Base-by-base conservation (phyloP, 2,113 vertebrate genomes). In the Pseudopodoces humilis region DNA sequence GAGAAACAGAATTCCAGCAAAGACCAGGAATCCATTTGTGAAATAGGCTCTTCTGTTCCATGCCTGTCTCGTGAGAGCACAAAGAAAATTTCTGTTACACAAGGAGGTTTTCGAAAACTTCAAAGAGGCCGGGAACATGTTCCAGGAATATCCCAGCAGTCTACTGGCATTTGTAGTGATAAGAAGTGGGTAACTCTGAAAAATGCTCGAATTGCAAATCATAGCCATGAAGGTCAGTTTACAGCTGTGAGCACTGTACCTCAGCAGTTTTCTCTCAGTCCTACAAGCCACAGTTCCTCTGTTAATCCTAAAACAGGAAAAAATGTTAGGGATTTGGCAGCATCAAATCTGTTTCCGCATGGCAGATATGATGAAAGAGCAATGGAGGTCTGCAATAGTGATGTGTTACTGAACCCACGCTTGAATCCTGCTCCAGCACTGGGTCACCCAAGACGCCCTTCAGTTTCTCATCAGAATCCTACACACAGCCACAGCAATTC, bases 1-100 rank as follows among this genome's bases (percentile, higher is more conserved):
- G 96, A 92, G 47, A 87, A 82, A 23, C 97, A 92, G 71, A 95
- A 86, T 90, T 95, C 97, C 35, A 94, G 96, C 53, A 98, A 97
- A n/a, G 93, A 97, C 35, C 94, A 89, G 7, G 91, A 95, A 6
- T 97, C 95, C 15, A 0, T 24, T 63, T 43, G 43, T 92, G 88
- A 96, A 37, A 88, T 60, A 47, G 2, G 20, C 60, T 74, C 78
- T 95, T 88, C 72, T 60, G 39, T 91, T 79, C 70, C 74, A 30
- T 71, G 67, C 58, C 53, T 31, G 50, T 91, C 93, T 83, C 90
- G 5, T 60, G 85, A 92, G 63, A 52, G 67, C 56, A 55, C 64
- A 41, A 82, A 94, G 55, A 78, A 94, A 76, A 46, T 92, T 89
- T 90, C 9, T 59, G 11, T 88, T 53, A 84, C 71, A 33, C 93